A percentile compares a stretch with the other conserved stretches of the same genome.
Conservation (phyloP, 2,113 vertebrate genomes). For the Corvus moneduloides region DNA sequence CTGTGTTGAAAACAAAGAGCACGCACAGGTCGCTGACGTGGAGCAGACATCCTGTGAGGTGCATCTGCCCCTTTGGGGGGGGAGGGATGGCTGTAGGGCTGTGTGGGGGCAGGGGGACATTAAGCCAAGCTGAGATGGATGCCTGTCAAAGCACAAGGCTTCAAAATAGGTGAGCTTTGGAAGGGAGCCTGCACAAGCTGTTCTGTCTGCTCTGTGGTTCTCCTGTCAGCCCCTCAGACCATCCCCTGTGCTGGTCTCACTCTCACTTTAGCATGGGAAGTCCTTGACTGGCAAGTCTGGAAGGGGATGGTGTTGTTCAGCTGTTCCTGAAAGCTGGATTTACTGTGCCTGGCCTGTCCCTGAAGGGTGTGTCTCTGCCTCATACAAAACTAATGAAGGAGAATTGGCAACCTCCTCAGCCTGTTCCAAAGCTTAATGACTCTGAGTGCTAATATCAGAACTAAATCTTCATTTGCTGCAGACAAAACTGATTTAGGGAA, state of each 20-base stretch:
- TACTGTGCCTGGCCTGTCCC: background rate
- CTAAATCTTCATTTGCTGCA: slow-evolving; percentile 16
- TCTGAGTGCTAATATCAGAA: background rate
- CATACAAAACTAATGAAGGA: background rate
- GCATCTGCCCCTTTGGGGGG: background rate
- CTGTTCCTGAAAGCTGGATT: background rate
- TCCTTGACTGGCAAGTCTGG: background rate
- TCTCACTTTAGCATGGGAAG: background rate
- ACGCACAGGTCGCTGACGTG: rapidly evolving
- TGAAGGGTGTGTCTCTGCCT: background rate
- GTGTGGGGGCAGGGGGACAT: background rate
- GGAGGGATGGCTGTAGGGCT: background rate
- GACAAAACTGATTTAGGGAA: slow-evolving; percentile 3
- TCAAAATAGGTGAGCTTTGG: background rate
- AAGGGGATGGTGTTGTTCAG: background rate
- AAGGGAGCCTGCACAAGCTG: background rate
- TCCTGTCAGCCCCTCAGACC: background rate
- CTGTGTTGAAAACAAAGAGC: background rate
- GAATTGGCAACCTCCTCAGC: background rate
- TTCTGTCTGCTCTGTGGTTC: background rate
- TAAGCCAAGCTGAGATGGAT: background rate
- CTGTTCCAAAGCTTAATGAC: slow-evolving; percentile 20
- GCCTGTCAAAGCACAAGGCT: background rate
- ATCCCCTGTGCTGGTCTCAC: background rate
- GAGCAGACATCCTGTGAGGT: background rate